A percentile compares a stretch with the other conserved stretches of the same genome.
Conservation (phyloP, 2,797 vertebrate genomes). For the Anabacerthia variegaticeps region DNA sequence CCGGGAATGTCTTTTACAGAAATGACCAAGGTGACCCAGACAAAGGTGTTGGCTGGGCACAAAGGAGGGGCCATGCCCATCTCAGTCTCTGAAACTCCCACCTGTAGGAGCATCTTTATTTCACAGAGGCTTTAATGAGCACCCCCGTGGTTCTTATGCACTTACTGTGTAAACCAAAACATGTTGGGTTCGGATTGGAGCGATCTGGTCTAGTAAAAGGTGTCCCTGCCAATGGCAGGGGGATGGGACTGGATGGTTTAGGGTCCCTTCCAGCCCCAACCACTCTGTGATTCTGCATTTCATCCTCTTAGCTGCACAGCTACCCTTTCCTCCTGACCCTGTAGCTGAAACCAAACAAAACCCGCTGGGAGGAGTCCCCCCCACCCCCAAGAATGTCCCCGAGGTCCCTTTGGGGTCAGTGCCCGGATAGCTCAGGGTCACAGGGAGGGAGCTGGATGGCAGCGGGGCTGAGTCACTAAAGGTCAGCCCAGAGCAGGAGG, state of each 20-base stretch:
- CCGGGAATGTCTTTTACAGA: not conserved
- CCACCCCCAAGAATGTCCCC: not conserved
- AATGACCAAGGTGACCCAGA: not conserved
- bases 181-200: not conserved
- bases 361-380: not conserved
- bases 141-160: not conserved
- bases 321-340: not conserved
- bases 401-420: not conserved
- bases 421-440: rapidly evolving
- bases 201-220: no score
- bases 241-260: not conserved
- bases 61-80: not conserved
- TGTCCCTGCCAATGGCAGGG: not conserved
- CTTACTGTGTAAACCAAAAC: not conserved
- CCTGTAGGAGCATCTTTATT: not conserved
- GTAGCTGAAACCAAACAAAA: not conserved
- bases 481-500: not conserved
- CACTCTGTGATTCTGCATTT: not conserved
- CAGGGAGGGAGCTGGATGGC: not conserved
- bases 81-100: not conserved
- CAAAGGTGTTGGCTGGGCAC: not conserved
- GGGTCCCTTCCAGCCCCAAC: not conserved
- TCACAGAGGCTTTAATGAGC: not conserved
- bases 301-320: not conserved
- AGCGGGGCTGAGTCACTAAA: not conserved